phyloP scores from a whole-genome alignment of 2,797 vertebrate genomes.

The Notolepis coatsorum region DNA sequence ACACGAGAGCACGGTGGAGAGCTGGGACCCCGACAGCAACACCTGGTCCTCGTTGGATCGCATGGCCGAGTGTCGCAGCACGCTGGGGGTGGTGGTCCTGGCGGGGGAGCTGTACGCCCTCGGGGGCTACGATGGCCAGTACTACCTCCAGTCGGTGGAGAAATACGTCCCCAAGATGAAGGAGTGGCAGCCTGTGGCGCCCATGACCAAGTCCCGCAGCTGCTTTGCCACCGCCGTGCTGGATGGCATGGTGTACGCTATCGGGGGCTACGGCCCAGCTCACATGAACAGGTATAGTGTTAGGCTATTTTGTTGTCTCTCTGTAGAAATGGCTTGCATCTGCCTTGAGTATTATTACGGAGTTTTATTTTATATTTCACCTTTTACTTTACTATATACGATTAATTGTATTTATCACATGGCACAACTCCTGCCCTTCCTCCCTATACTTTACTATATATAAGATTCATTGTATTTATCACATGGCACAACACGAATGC shows the following conservation, averaged over 20 bases:
- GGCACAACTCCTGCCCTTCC: too few relatives aligned
- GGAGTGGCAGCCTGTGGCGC: slow-evolving; percentile 95
- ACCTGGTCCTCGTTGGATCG: slow-evolving; percentile 92
- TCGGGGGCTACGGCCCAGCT: slow-evolving; percentile 96
- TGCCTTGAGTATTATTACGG: too few relatives aligned
- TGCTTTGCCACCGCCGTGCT: slow-evolving; percentile 95
- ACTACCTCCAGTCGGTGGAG: slow-evolving; percentile 96
- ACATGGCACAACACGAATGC: too few relatives aligned
- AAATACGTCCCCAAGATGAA: slow-evolving; percentile 94
- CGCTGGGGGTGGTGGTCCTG: slow-evolving; percentile 92
- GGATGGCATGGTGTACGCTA: slow-evolving; percentile 98
- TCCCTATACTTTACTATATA: too few relatives aligned
- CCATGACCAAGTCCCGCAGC: slow-evolving; percentile 96
- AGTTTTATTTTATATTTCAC: too few relatives aligned
- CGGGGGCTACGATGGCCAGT: slow-evolving; percentile 96
- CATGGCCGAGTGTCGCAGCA: slow-evolving; percentile 95
- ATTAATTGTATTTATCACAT: too few relatives aligned
- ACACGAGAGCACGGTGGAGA: slow-evolving; percentile 96
- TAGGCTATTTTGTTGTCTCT: not conserved
- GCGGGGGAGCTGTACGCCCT: slow-evolving; percentile 95
- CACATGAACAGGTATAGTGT: slow-evolving; percentile 95
- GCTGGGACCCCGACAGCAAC: slow-evolving; percentile 98
- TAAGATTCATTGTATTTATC: too few relatives aligned
- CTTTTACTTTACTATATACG: too few relatives aligned
- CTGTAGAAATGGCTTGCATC: not conserved